phyloP scores from a whole-genome alignment of 2,888 invertebrate species.

The Callimorpha dominula region DNA sequence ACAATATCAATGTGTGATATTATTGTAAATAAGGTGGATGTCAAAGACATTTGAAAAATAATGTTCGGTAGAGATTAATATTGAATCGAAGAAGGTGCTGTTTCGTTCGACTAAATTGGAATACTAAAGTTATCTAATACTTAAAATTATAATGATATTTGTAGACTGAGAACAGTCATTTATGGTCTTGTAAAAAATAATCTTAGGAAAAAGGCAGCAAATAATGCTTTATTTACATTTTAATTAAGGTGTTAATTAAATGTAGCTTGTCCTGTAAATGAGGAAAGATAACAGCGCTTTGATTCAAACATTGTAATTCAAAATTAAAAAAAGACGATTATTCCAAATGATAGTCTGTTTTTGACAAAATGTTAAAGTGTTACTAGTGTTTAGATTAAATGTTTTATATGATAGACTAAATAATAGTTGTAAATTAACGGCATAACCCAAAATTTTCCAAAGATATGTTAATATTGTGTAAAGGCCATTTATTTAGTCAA shows the following conservation, averaged over 20 bases:
- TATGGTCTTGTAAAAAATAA: constrained; percentile 16
- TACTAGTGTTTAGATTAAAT: constrained; percentile 47
- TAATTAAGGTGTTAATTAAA: constrained; percentile 28
- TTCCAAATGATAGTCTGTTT: constrained; percentile 55
- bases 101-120: constrained; percentile 35
- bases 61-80: constrained; percentile 44
- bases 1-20: constrained; percentile 80
- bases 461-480: constrained; percentile 43
- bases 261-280: constrained; percentile 25
- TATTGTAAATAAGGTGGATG: constrained; percentile 69
- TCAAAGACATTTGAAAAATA: constrained; percentile 67
- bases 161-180: constrained; percentile 23
- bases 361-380: constrained; percentile 50
- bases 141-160: constrained; percentile 16
- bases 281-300: constrained; percentile 32
- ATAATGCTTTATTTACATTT: constrained; percentile 29
- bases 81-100: constrained; percentile 59
- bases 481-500: constrained; percentile 36
- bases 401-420: constrained; percentile 55
- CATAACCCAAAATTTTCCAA: constrained; percentile 50
- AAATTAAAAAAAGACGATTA: constrained; percentile 41
- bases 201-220: constrained; percentile 44
- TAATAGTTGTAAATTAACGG: constrained; percentile 34
- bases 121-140: constrained; percentile 18
- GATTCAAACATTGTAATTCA: constrained; percentile 32